Conservation (phyloP, 2,888 invertebrate species). For the Mamestra brassicae region DNA sequence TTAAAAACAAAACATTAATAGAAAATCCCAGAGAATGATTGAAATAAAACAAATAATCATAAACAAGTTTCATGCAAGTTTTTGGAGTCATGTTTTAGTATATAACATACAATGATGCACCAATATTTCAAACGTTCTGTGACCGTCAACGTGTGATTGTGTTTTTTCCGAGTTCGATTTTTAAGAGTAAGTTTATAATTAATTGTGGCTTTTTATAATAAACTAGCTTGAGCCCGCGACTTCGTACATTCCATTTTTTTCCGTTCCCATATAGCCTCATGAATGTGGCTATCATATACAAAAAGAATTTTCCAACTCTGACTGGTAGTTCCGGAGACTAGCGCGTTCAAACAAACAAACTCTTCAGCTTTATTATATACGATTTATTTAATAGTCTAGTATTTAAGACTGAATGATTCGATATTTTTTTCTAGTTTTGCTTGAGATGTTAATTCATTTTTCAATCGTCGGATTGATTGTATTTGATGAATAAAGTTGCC, state of each 20-base stretch:
- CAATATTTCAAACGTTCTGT: constrained; percentile 41
- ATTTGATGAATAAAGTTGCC: not conserved
- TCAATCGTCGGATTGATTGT: not conserved
- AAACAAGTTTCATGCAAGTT: constrained; percentile 61
- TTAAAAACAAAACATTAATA: too few species aligned
- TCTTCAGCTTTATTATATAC: too few species aligned
- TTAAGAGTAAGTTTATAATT: constrained; percentile 37
- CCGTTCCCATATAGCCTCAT: too few species aligned
- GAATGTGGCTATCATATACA: too few species aligned
- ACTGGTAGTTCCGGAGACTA: too few species aligned
- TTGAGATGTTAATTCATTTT: not conserved
- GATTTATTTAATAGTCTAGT: too few species aligned
- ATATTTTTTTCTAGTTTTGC: not conserved
- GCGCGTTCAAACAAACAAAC: too few species aligned
- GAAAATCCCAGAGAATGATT: constrained; percentile 25
- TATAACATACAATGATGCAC: constrained; percentile 57
- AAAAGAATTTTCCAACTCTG: too few species aligned
- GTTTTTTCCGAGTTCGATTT: constrained; percentile 3
- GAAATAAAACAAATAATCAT: constrained; percentile 17
- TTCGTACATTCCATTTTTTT: too few species aligned
- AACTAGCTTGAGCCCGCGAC: too few species aligned
- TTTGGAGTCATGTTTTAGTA: constrained; percentile 56
- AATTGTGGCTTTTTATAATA: not conserved
- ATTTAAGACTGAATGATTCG: not conserved
- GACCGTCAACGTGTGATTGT: constrained; percentile 35